Base-by-base conservation (phyloP, 2,113 vertebrate genomes). In the Halichoerus grypus region DNA sequence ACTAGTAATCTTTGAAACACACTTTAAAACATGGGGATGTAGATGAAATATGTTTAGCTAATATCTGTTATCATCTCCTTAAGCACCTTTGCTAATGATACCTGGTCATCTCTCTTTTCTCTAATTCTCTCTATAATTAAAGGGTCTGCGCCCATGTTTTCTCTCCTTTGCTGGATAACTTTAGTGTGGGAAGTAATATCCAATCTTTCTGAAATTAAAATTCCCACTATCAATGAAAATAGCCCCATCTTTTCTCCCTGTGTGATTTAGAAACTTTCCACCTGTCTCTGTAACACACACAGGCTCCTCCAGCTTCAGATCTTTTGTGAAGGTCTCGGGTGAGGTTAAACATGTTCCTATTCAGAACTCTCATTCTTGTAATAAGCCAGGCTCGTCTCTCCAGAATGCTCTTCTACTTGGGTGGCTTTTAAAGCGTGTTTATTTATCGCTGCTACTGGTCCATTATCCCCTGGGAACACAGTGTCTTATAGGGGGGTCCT, bases 371-470 rank as follows among this genome's bases (percentile, higher is more conserved):
- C 51, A 2, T 46, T 92, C 86, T 31, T 61, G 16, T 63, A 12
- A 53, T 39, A 55, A 85, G n/a, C 28, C 10, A 15, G 84, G 39
- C 36, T 55, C 71, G n/a, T 87, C 93, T 91, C 82, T 97, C 67
- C 55, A 84, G 74, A 76, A 65, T 2, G 61, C 28, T 85, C 55
- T 85, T 71, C 74, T 74, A 51, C 74, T 80, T 61, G 63, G 89
- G 86, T 95, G 96, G 79, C 33, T 87, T 89, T 80, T 77, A 65
- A 94, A 77, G 61, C 12, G 26, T 51, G 79, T 77, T 95, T 98
- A 51, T 88, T 95, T 95, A 81, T 77, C 7, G 0, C 55, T 69
- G 31, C 71, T 53, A 81, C 89, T 39, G 83, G 42, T 39, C 88
- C 87, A 85, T 84, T 55, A 83, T 94, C 36, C 82, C 39, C 11